Evolutionary conservation across 1,140 invertebrate genomes (phyloP).

Genomic region (Patella vulgata): DNA sequence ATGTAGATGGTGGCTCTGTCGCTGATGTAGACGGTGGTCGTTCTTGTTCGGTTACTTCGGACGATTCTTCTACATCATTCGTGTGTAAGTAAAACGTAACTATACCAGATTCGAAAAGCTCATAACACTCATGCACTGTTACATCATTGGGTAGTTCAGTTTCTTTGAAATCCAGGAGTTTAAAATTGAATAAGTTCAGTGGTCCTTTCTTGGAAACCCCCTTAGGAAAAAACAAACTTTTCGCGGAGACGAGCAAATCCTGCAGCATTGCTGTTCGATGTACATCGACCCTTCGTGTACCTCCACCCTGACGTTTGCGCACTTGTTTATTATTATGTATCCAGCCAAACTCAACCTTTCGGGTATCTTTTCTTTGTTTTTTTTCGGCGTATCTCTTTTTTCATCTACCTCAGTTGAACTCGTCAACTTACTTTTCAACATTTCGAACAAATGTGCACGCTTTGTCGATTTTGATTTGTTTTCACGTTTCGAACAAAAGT

Average conservation of each 20-base stretch:
- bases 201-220: conserved; percentile 13
- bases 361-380: conserved; percentile 6
- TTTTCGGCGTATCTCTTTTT: no score
- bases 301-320: conserved; percentile 10
- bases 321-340: conserved; percentile 16
- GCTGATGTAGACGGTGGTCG: neutral
- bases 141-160: neutral
- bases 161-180: conserved; percentile 1
- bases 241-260: conserved; percentile 4
- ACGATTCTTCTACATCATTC: no score
- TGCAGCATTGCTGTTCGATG: conserved; percentile 1
- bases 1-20: neutral
- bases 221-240: conserved; percentile 11
- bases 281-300: conserved; percentile 4
- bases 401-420: no score
- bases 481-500: no score
- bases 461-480: no score
- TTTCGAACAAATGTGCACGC: no score
- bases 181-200: neutral
- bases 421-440: no score
- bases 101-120: neutral
- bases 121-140: neutral
- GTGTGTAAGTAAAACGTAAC: no score
- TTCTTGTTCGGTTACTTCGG: no score
- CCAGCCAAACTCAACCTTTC: conserved; percentile 23